Conservation (phyloP, 2,888 invertebrate species). For the Lithophane leautieri region DNA sequence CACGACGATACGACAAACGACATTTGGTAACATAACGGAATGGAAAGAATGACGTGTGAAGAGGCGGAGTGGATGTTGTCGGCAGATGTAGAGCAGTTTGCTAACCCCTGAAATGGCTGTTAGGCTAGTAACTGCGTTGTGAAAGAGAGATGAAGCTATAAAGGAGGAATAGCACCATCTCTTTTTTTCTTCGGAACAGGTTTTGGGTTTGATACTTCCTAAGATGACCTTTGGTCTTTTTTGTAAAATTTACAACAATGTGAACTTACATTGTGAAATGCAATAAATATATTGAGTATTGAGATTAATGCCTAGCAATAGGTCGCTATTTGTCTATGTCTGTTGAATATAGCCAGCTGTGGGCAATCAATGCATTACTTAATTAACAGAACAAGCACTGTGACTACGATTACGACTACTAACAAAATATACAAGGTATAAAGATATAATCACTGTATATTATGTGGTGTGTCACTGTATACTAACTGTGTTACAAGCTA, state of each 20-base stretch:
- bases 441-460: neutral
- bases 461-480: neutral
- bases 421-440: neutral
- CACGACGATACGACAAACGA: constrained; percentile 5
- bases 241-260: neutral
- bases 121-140: neutral
- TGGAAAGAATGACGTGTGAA: neutral
- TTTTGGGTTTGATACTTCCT: neutral
- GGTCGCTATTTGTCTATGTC: neutral
- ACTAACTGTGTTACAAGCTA: neutral
- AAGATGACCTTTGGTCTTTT: neutral
- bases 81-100: neutral
- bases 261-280: neutral
- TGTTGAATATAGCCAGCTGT: neutral
- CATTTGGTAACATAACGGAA: neutral
- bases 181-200: neutral
- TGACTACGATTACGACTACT: too few relatives aligned
- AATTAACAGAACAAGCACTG: neutral
- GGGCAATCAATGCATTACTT: neutral
- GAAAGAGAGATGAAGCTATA: neutral
- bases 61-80: neutral
- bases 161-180: neutral
- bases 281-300: neutral
- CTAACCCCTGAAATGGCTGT: neutral
- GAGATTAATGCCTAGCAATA: neutral